Percentiles rank a stretch among this genome's conserved stretches.
Evolutionary conservation across 2,797 vertebrate species (phyloP).

Genomic region (Zalophus californianus): DNA sequence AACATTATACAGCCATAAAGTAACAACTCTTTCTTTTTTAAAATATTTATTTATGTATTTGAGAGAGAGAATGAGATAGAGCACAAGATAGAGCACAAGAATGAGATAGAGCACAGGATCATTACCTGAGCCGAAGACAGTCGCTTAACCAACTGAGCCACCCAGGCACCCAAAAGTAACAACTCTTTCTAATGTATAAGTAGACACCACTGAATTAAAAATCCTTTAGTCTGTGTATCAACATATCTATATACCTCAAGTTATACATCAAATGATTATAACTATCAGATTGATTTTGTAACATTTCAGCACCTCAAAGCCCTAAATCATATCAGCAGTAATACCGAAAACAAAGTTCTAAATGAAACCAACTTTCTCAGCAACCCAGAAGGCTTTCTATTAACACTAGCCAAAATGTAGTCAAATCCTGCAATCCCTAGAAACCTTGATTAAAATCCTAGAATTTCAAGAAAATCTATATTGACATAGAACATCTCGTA

Average conservation of each 20-base stretch:
- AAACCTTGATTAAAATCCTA: background rate
- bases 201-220: background rate
- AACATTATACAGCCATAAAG: conserved; percentile 32
- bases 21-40: background rate
- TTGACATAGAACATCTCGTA: background rate
- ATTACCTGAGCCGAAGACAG: too few relatives aligned
- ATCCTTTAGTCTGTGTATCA: background rate
- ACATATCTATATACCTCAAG: background rate
- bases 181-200: conserved; percentile 31
- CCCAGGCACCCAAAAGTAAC: background rate
- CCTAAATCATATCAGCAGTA: background rate
- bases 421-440: background rate
- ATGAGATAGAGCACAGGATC: too few relatives aligned
- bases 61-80: too few relatives aligned
- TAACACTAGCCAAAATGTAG: background rate
- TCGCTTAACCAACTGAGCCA: too few relatives aligned
- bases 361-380: background rate
- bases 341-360: background rate
- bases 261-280: background rate
- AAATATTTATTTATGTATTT: too few relatives aligned
- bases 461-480: background rate
- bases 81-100: too few relatives aligned
- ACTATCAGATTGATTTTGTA: background rate
- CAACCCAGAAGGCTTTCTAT: background rate
- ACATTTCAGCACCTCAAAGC: background rate